Base-by-base conservation (phyloP, 2,113 vertebrate species). In the Pachyramphus minor region DNA sequence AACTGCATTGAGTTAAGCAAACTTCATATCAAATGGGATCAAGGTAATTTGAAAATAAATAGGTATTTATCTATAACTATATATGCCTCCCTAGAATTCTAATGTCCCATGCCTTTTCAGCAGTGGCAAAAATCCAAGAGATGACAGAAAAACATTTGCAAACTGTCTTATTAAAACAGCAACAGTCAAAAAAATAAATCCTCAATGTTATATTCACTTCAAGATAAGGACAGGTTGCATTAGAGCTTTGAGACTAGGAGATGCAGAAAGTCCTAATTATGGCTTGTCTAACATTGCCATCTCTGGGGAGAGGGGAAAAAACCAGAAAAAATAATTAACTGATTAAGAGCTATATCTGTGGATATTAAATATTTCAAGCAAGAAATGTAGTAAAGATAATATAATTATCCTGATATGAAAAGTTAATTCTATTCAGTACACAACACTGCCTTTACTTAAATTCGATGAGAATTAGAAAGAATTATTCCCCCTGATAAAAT, bases 271-370 rank as follows among this genome's bases (percentile, higher is more conserved):
- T 66, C 37, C 49, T 50, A 66, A 83, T 47, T 80, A 86, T 19
- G 37, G 33, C 25, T 83, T 76, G 44, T 37, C 41, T 92, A 92
- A 80, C 20, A 74, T 1, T 69, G 28, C 5, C 21, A 89, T 49
- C 58, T 72, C 53, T 41, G 9, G 15, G 9, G 11, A 11, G 2
- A 5, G 10, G 2, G 4, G 0, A 1, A 21, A 15, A 5, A 5
- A 30, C 20, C 3, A 4, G 0, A 2, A 21, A 45, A 20, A 42
- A 44, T 1, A 69, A 37, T 8, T n/a, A 71, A 42, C 31, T 78
- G 20, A 64, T 63, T 35, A 74, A 49, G 27, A 87, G 27, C 39
- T 76, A 2, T 11, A 77, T 52, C 55, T 85, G 14, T 49, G 33
- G 9, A 86, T 42, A 71, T n/a, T 76, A 71, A 73, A 58, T 73